phyloP scores from a whole-genome alignment of 2,113 vertebrate genomes.

The Stigmatopora nigra region DNA sequence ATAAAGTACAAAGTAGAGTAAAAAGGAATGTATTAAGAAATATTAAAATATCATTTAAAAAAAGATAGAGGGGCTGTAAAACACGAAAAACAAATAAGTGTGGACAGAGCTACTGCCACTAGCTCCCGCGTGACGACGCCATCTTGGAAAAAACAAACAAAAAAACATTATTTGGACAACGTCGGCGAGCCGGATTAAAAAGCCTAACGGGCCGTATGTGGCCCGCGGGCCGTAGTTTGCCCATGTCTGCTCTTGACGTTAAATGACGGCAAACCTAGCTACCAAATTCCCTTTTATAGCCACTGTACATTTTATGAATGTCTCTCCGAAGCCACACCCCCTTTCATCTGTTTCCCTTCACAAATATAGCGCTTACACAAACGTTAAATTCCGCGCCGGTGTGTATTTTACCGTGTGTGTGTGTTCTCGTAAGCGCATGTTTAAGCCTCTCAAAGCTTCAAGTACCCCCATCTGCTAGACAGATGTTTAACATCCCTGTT shows the following conservation, averaged over 20 bases:
- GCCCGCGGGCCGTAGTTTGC: too few relatives aligned
- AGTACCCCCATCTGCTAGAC: constrained; percentile 47
- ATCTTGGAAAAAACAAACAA: too few relatives aligned
- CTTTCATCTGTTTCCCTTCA: constrained; percentile 1
- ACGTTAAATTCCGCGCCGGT: neutral
- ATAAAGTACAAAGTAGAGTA: too few relatives aligned
- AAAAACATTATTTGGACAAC: too few relatives aligned
- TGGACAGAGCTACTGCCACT: too few relatives aligned
- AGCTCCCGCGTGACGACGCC: too few relatives aligned
- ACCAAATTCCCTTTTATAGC: constrained; percentile 38
- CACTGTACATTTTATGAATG: constrained; percentile 12
- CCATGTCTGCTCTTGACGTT: constrained; percentile 25
- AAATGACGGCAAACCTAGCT: constrained; percentile 29
- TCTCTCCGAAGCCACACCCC: constrained; percentile 9
- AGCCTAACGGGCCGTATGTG: too few relatives aligned
- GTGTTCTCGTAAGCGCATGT: neutral
- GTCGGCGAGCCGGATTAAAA: too few relatives aligned
- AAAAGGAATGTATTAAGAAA: too few relatives aligned
- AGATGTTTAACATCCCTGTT: constrained; percentile 47
- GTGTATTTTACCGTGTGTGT: neutral
- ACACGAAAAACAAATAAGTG: too few relatives aligned
- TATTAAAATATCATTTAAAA: too few relatives aligned
- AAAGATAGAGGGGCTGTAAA: too few relatives aligned
- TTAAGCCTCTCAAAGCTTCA: constrained; percentile 32
- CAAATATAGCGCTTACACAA: constrained; percentile 1